Evolutionary conservation across 2,113 vertebrate species (phyloP).

Genomic region (Theristicus caerulescens): DNA sequence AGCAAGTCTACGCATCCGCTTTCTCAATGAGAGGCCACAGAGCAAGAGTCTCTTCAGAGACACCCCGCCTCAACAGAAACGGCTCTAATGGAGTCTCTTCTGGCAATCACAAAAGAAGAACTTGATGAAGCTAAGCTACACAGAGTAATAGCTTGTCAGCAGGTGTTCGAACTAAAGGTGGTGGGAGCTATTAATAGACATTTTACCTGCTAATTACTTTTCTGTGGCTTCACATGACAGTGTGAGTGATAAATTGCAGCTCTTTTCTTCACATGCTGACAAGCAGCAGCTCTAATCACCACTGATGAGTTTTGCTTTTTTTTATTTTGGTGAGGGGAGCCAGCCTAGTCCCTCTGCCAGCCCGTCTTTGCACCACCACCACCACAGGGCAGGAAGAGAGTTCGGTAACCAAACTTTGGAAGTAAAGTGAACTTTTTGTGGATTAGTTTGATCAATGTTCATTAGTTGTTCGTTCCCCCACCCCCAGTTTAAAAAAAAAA

Average conservation of each 20-base stretch:
- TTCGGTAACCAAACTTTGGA: neutral
- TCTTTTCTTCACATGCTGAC: constrained; percentile 21
- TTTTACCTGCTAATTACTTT: constrained; percentile 63
- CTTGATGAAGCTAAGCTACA: constrained; percentile 11
- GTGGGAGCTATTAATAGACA: constrained; percentile 39
- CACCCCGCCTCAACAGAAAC: neutral
- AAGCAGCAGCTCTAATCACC: constrained; percentile 27
- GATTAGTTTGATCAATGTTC: neutral
- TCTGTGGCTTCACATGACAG: constrained; percentile 34
- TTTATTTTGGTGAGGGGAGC: neutral
- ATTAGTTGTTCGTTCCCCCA: neutral
- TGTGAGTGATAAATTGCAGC: constrained; percentile 35
- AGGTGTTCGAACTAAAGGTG: constrained; percentile 11
- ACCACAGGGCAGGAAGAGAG: neutral
- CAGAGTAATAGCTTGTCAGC: constrained; percentile 44
- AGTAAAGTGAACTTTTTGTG: neutral
- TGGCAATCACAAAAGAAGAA: constrained; percentile 14
- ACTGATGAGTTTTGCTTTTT: neutral
- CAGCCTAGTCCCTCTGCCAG: neutral
- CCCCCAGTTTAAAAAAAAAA: no score
- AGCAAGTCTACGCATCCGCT: neutral
- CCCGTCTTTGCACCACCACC: neutral
- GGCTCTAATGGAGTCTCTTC: neutral
- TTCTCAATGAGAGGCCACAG: neutral
- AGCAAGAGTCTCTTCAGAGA: neutral